Evolutionary conservation across 2,888 invertebrate genomes (phyloP), one percentile per base, ranked within the genome.

Genomic region (Suillia variegata): DNA sequence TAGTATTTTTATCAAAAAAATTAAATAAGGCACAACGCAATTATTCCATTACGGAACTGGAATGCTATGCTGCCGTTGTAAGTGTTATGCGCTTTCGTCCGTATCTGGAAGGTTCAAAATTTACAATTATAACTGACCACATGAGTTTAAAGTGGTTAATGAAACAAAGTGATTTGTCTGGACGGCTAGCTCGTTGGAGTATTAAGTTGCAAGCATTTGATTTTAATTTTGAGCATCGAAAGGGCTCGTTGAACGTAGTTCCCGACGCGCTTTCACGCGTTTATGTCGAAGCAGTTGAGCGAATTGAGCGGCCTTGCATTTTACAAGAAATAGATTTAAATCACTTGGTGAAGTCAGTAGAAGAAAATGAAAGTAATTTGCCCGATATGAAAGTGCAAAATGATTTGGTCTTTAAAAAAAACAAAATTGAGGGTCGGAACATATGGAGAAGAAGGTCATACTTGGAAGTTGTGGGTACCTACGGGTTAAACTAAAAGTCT

Each of bases 101-200:
- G 3, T 63, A 63, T 26, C 31, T 63, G 0, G 63, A 63, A 38
- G 54, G 58, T 1, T 48, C 56, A 1, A 6, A 21, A 10, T 61
- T 63, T 33, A 52, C 22, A 2, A 33, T 63, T 0, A 18, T 63
- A 1, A 63, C 63, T 12, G 62, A 62, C 21, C 62, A 62, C 10
- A 45, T 57, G 8, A 54, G 55, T 5, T 42, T 61, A 6, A 47
- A 53, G 21, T 56, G 61, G 61, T 22, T 61, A 26, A 48, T 56
- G 42, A 45, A 17, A n/a, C 24, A 15, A 38, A 31, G 31, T 2
- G 54, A 38, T 22, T 42, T 54, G 1, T n/a, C n/a, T 4, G 54
- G 57, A 17, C 31, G 47, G 5, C 18, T 31, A 33, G 52, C 57
- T 6, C 13, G 52, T 10, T 57, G 57, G 45, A 10, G 52, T 1